phyloP scores from a whole-genome alignment of 2,797 vertebrate species.

The Morus bassanus region DNA sequence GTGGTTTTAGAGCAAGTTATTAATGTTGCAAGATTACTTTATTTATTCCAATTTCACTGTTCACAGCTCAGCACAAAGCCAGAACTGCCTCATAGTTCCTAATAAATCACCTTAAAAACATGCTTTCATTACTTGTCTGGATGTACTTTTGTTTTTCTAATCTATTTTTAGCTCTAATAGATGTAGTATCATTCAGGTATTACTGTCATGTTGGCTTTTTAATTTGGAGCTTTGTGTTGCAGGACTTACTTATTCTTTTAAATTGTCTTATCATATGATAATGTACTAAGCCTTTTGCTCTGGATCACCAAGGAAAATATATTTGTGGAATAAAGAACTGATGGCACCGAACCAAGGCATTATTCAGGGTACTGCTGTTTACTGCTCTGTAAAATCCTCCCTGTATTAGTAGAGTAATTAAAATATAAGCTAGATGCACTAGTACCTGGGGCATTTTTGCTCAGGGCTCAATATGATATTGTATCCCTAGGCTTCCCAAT shows the following conservation, averaged over 20 bases:
- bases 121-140: background rate
- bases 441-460: background rate
- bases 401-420: background rate
- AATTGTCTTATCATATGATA: conserved; percentile 20
- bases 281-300: background rate
- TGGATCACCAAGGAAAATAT: conserved; percentile 17
- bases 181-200: background rate
- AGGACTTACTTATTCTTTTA: conserved; percentile 50
- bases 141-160: background rate
- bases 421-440: background rate
- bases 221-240: background rate
- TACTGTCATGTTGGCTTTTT: background rate
- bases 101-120: background rate
- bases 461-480: background rate
- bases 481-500: background rate
- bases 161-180: conserved; percentile 14
- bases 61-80: conserved; percentile 8
- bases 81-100: background rate
- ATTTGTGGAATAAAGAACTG: conserved; percentile 48
- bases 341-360: background rate
- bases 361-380: background rate
- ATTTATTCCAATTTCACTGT: conserved; percentile 33
- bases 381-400: conserved; percentile 32
- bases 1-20: background rate
- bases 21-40: background rate